Conservation (phyloP, 2,113 vertebrate species). For the Monopterus albus region DNA sequence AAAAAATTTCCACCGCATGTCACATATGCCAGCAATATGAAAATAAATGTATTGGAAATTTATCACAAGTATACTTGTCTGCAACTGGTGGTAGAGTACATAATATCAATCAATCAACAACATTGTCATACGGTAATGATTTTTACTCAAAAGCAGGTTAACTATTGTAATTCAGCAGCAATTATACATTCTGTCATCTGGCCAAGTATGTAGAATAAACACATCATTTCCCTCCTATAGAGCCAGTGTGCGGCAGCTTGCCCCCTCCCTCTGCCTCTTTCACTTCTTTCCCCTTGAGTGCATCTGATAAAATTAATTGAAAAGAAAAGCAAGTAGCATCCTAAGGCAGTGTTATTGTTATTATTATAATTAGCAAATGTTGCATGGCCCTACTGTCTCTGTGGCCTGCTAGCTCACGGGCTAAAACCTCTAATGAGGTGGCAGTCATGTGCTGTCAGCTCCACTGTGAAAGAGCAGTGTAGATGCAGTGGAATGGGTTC, state of each 20-base stretch:
- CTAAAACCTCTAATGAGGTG: constrained; percentile 80
- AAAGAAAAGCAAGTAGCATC: constrained; percentile 80
- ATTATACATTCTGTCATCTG: constrained; percentile 61
- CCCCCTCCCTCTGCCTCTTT: constrained; percentile 38
- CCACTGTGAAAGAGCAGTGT: constrained; percentile 62
- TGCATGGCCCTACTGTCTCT: constrained; percentile 71
- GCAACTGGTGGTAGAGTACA: constrained; percentile 10
- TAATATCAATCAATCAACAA: constrained; percentile 34
- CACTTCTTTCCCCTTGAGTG: constrained; percentile 58
- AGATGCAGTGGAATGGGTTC: constrained; percentile 69
- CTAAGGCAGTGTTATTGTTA: constrained; percentile 80
- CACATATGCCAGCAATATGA: not conserved
- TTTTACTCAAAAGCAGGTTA: constrained; percentile 59
- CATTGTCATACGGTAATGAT: constrained; percentile 24
- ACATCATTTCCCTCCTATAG: constrained; percentile 71
- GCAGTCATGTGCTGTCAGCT: constrained; percentile 78
- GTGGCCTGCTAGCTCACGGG: constrained; percentile 76
- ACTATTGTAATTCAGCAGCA: constrained; percentile 47
- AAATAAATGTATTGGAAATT: not conserved
- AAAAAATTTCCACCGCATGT: not conserved
- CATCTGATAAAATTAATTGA: constrained; percentile 82
- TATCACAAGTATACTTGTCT: not conserved
- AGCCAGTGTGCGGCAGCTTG: constrained; percentile 22
- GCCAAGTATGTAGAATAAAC: constrained; percentile 69
- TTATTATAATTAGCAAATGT: constrained; percentile 82